Percentiles rank a stretch among this genome's conserved stretches.
Evolutionary conservation across 2,797 vertebrate species (phyloP).

Genomic region (Oryzias dopingdopingensis): DNA sequence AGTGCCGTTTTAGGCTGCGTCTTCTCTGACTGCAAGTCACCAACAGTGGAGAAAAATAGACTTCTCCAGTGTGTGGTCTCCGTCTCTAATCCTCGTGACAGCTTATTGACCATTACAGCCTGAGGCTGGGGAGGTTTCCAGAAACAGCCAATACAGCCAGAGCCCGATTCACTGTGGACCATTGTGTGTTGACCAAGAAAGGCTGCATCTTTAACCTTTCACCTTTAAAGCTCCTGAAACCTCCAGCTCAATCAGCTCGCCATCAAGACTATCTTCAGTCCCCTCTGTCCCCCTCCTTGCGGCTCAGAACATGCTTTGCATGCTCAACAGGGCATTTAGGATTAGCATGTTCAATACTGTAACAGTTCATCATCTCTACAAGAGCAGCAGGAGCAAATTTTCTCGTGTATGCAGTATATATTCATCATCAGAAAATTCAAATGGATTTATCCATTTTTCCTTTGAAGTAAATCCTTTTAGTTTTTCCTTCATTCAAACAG

Average conservation of each 20-base stretch:
- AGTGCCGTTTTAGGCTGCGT: slow-evolving; percentile 4
- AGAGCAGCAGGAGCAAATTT: no score
- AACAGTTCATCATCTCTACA: neutral
- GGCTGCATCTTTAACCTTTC: slow-evolving; percentile 75
- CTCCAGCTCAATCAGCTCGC: slow-evolving; percentile 57
- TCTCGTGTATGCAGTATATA: no score
- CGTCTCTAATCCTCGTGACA: slow-evolving; percentile 61
- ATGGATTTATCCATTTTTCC: no score
- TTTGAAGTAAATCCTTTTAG: no score
- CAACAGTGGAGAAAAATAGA: slow-evolving; percentile 43
- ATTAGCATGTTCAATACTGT: slow-evolving; percentile 9
- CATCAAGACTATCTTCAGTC: slow-evolving; percentile 52
- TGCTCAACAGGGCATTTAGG: slow-evolving; percentile 12
- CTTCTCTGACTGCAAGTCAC: slow-evolving; percentile 21
- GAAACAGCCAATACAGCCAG: slow-evolving; percentile 45
- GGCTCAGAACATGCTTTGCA: slow-evolving; percentile 21
- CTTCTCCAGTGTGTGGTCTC: slow-evolving; percentile 67
- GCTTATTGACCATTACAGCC: slow-evolving; percentile 66
- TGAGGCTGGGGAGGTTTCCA: slow-evolving; percentile 52
- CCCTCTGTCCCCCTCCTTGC: slow-evolving; percentile 14
- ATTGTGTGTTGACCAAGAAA: slow-evolving; percentile 71
- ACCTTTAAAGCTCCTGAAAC: slow-evolving; percentile 64
- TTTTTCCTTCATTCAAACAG: no score
- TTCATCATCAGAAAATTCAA: no score
- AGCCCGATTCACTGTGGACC: slow-evolving; percentile 50